phyloP scores from a whole-genome alignment of 64 coral and sea anemone genomes.

The Stichodactyla mertensii region DNA sequence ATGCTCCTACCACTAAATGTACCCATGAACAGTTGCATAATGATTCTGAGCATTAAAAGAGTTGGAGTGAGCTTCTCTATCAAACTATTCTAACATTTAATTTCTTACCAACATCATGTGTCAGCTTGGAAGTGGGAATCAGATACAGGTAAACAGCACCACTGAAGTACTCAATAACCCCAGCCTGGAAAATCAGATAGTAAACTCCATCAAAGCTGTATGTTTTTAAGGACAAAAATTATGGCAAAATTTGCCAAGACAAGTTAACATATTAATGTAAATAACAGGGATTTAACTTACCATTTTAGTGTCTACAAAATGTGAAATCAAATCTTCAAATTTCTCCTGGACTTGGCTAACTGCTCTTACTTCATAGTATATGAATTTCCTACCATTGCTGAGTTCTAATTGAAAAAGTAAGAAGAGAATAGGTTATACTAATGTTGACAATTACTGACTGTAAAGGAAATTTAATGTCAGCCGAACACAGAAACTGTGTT shows the following conservation, averaged over 20 bases:
- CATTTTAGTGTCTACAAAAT: background rate
- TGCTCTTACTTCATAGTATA: constrained; percentile 10
- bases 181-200: constrained; percentile 47
- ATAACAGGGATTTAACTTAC: background rate
- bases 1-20: too few species aligned
- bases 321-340: background rate
- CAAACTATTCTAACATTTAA: background rate
- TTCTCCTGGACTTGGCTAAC: background rate
- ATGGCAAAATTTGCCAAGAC: too few species aligned
- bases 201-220: background rate
- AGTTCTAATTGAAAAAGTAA: background rate
- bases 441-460: background rate
- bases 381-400: background rate
- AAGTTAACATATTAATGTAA: too few species aligned
- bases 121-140: constrained; percentile 77
- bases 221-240: background rate
- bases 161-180: constrained; percentile 51
- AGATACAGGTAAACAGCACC: constrained; percentile 66
- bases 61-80: too few species aligned
- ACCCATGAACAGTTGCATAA: too few species aligned
- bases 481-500: too few species aligned
- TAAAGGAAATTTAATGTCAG: too few species aligned
- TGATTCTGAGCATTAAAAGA: too few species aligned
- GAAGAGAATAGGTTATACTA: background rate
- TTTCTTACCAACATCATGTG: constrained; percentile 70